Percentiles rank a stretch among this genome's conserved stretches.
Conservation (phyloP, 2,888 invertebrate species). For the Orthonychiurus folsomi region DNA sequence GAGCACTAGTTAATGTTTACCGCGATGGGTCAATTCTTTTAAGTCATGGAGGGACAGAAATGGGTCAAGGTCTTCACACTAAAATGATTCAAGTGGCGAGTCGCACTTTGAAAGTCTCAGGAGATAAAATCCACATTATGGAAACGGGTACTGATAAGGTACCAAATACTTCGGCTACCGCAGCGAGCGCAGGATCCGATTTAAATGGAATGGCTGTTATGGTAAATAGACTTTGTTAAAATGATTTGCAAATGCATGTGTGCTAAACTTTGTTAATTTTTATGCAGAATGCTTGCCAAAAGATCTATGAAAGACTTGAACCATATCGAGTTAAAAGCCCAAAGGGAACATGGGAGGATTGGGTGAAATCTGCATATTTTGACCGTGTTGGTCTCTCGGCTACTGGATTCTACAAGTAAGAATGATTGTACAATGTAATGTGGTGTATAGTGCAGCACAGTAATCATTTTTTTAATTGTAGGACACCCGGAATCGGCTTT, state of each 20-base stretch:
- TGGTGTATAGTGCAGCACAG: background rate
- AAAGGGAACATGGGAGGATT: slow-evolving; percentile 70
- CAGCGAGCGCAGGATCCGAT: slow-evolving; percentile 81
- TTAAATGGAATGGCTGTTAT: slow-evolving; percentile 84
- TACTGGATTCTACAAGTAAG: slow-evolving; percentile 63
- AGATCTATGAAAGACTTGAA: slow-evolving; percentile 60
- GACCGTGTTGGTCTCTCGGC: slow-evolving; percentile 70
- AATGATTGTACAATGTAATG: slow-evolving; percentile 14
- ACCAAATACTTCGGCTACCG: slow-evolving; percentile 82
- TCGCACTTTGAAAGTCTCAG: slow-evolving; percentile 58
- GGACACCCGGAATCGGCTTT: slow-evolving; percentile 63
- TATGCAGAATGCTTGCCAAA: slow-evolving; percentile 64
- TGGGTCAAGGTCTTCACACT: slow-evolving; percentile 93
- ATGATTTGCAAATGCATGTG: background rate
- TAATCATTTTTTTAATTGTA: slow-evolving; percentile 9
- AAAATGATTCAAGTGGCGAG: slow-evolving; percentile 83
- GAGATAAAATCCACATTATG: slow-evolving; percentile 66
- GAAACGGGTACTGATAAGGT: slow-evolving; percentile 86
- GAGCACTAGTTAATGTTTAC: slow-evolving; percentile 80
- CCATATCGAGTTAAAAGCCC: slow-evolving; percentile 68
- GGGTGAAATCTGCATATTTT: slow-evolving; percentile 68
- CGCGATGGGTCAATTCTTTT: slow-evolving; percentile 51
- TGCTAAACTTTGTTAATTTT: background rate
- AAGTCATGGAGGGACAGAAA: slow-evolving; percentile 61
- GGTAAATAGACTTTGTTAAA: slow-evolving; percentile 47